These are phyloP conservation scores for Tetrax tetrax DNA, from an alignment of 2,113 vertebrate genomes.

Conservation along the genomic window DNA sequence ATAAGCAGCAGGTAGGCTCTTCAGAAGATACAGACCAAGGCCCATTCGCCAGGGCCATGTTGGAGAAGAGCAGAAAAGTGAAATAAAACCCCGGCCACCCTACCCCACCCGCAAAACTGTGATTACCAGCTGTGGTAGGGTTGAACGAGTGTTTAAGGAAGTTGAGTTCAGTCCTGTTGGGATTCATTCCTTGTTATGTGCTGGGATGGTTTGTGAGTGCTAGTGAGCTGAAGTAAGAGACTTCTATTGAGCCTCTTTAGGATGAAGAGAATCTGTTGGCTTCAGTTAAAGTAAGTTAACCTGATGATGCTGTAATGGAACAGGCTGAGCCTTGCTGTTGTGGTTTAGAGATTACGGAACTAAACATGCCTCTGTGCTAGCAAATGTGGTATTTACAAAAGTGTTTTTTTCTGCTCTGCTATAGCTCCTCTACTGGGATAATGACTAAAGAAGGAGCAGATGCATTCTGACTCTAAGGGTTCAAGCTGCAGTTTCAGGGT, in stretches of 20 bases:
- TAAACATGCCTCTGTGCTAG: neutral
- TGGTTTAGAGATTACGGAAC: neutral
- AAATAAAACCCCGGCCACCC: neutral
- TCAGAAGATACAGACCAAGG: neutral
- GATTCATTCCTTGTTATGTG: neutral
- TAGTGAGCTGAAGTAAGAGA: neutral
- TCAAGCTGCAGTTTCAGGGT: neutral
- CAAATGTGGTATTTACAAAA: neutral
- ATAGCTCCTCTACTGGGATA: neutral
- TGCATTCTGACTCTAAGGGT: neutral
- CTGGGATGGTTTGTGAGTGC: neutral
- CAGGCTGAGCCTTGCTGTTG: neutral
- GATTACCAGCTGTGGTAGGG: neutral
- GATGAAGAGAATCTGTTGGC: neutral
- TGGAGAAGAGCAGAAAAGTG: neutral
- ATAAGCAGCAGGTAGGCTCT: neutral
- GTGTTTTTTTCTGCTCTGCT: neutral
- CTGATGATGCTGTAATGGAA: neutral
- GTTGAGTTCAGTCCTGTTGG: neutral
- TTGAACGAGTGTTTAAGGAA: neutral
- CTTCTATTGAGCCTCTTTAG: neutral
- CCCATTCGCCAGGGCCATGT: no score
- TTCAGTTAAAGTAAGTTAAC: neutral
- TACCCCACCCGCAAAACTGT: neutral
- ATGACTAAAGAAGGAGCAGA: neutral